Evolutionary conservation across 2,113 vertebrate species (phyloP), one percentile per base, ranked within the genome.

Genomic region (Fulmarus glacialis): DNA sequence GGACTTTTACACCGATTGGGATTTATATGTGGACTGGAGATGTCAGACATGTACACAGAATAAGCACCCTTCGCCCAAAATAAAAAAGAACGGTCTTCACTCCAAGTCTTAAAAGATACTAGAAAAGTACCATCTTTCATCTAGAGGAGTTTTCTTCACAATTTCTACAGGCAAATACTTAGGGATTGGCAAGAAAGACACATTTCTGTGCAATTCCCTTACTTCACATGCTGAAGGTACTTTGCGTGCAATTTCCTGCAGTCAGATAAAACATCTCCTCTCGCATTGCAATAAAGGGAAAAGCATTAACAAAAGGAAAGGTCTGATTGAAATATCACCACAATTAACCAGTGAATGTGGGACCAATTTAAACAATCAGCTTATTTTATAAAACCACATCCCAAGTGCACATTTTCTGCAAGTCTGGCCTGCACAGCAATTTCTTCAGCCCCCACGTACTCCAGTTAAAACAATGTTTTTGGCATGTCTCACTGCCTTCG

Each of bases 1-100:
- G 24, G 20, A 50, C 45, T 32, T 40, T 19, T 32, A 13, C 11
- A 30, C 12, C 1, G 2, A 20, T 5, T 0, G 0, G 58, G 43
- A 58, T 38, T 73, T 29, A 6, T 4, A 27, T 0, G 1, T 5
- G 45, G 48, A 43, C 38, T 19, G 42, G 42, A 80, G 55, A 38
- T 32, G 15, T 30, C 63, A 53, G 58, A 12, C 19, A n/a, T 0
- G 15, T 18, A 40, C 42, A 53, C 8, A 40, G 47, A 64, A 36
- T 11, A 48, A 79, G 63, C 38, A 83, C 7, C 12, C 47, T 71
- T 32, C 59, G 40, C 24, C 30, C 40, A 38, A 63, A 78, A 52
- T 11, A 22, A 40, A 78, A 77, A 67, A 32, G 19, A 34, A 29
- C 1, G 2, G 26, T 29, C 52, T 72, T 83, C 32, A 26, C 8